Evolutionary conservation across 2,888 invertebrate genomes (phyloP).

Genomic region (Hedya salicella): DNA sequence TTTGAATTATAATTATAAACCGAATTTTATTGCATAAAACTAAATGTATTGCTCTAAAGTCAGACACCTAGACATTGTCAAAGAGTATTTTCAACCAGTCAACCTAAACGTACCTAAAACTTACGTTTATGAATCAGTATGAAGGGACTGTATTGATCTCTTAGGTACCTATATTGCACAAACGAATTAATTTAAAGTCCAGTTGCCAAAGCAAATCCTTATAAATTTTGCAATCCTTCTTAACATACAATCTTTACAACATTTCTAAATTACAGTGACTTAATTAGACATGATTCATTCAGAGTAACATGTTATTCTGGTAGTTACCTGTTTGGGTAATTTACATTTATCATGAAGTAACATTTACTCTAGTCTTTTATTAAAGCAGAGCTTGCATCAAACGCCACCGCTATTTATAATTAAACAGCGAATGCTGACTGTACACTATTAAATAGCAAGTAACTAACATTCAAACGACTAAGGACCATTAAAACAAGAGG

Average conservation of each 20-base stretch:
- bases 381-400: background rate
- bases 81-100: too few species aligned
- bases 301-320: background rate
- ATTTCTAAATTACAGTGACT: conserved; percentile 1
- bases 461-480: too few species aligned
- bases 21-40: too few species aligned
- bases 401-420: background rate
- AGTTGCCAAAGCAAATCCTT: background rate
- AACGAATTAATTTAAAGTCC: background rate
- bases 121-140: too few species aligned
- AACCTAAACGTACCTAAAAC: too few species aligned
- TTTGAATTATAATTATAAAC: too few species aligned
- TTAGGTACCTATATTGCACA: background rate
- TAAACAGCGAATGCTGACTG: too few species aligned
- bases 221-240: background rate
- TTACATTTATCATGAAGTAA: conserved; percentile 1
- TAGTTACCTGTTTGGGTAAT: background rate
- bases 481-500: too few species aligned
- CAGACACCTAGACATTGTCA: too few species aligned
- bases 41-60: too few species aligned
- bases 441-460: too few species aligned
- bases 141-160: too few species aligned
- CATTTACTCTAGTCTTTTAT: background rate
- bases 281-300: conserved; percentile 2
- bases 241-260: background rate